Base-by-base conservation (phyloP, 2,113 vertebrate species). In the Siniperca knerii region DNA sequence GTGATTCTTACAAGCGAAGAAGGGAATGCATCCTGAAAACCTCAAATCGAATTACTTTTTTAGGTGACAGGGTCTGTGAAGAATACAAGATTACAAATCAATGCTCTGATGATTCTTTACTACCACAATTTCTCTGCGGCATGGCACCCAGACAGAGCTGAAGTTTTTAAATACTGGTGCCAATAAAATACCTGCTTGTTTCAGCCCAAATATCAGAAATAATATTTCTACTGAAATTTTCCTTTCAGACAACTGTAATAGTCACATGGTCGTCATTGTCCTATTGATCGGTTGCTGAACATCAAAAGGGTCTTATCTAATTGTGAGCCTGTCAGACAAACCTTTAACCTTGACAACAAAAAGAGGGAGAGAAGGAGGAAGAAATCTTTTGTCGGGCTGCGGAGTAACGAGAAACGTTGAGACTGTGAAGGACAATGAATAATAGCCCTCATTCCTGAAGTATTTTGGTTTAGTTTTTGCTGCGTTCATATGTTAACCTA, bases 21-120 rank as follows among this genome's bases (percentile, higher is more conserved):
- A 70, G 71, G 35, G 57, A 89, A 81, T 29, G 44, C 16, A 57
- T 55, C 42, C 20, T 37, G 66, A 85, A 54, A 90, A 84, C 18
- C n/a, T 77, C n/a, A 64, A 29, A 67, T 87, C 50, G 60, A 79
- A 87, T 89, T 64, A 77, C 54, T 85, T 77, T 57, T 69, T 83
- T 12, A 40, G 50, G 58, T 25, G 55, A 50, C 23, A 21, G 8
- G 9, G 10, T 35, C 20, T 64, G 33, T 23, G 44, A 71, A n/a
- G 62, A 79, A 64, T 6, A 46, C 29, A n/a, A 42, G 16, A 40
- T 37, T 40, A 3, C 23, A 52, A 77, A 21, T 58, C 65, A 57
- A 29, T 1, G 29, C 0, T 12, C 55, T 8, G 4, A 71, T 15
- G 23, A 48, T 29, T n/a, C 55, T 35, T 75, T n/a, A 37, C 11